Conservation (phyloP, 1,140 invertebrate genomes). For the Halyomorpha halys region DNA sequence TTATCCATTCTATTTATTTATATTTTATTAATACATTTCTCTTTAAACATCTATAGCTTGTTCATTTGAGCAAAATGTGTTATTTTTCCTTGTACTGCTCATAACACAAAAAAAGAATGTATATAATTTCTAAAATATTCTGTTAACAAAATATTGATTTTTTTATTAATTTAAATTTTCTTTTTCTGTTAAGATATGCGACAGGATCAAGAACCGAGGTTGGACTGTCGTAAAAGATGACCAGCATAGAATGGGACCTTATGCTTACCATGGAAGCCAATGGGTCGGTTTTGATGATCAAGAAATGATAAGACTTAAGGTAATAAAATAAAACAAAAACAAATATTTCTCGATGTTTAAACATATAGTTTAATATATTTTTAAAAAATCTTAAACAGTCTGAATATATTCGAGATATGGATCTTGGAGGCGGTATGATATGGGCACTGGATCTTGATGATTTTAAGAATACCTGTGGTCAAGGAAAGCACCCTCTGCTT, state of each 20-base stretch:
- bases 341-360: not conserved
- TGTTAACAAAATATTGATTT: too few species aligned
- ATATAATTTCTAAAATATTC: too few species aligned
- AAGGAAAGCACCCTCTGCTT: conserved; percentile 64
- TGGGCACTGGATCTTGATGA: conserved; percentile 67
- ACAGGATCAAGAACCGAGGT: conserved; percentile 57
- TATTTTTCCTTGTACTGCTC: too few species aligned
- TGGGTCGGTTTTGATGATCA: conserved; percentile 84
- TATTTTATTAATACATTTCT: too few species aligned
- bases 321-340: conserved; percentile 21
- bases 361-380: not conserved
- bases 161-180: too few species aligned
- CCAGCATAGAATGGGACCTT: conserved; percentile 67
- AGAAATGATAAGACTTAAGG: conserved; percentile 64
- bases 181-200: conserved; percentile 52
- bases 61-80: too few species aligned
- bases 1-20: too few species aligned
- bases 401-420: conserved; percentile 59
- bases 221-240: conserved; percentile 73
- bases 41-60: not conserved
- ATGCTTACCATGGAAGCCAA: conserved; percentile 71
- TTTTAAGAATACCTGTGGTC: conserved; percentile 49
- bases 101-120: too few species aligned
- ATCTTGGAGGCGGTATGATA: conserved; percentile 77
- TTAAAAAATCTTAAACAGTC: conserved; percentile 35